Evolutionary conservation across 2,797 vertebrate species (phyloP).

Genomic region (Molossus alvarezi): DNA sequence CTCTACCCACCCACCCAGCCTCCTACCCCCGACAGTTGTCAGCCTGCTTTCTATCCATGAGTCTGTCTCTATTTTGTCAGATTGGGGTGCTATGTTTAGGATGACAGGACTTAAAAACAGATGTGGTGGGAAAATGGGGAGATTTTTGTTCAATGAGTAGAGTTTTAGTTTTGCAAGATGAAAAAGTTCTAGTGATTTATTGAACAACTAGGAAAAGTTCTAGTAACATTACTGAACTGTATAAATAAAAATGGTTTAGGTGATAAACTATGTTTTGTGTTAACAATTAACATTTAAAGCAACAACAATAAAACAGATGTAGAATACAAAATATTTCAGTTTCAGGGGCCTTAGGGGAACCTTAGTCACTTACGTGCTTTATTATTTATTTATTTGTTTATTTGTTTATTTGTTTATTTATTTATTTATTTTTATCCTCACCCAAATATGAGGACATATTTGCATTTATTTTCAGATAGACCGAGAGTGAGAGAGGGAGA

Average conservation of each 20-base stretch:
- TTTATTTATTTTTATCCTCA: no score
- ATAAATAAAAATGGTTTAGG: slow-evolving; percentile 22
- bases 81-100: neutral
- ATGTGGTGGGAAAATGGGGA: neutral
- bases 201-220: neutral
- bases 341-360: neutral
- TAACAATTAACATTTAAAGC: slow-evolving; percentile 23
- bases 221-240: neutral
- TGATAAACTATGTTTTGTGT: neutral
- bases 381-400: no score
- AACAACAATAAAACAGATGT: slow-evolving; percentile 26
- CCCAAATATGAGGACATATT: no score
- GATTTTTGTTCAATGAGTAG: neutral
- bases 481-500: no score
- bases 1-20: neutral
- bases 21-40: neutral
- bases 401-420: no score
- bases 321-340: slow-evolving; percentile 30
- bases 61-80: neutral
- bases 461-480: no score
- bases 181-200: neutral
- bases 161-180: neutral
- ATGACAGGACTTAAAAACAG: slow-evolving; percentile 13
- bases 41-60: neutral
- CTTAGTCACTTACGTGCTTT: neutral